phyloP scores from a whole-genome alignment of 1,140 invertebrate species.

The Drosophila gunungcola region DNA sequence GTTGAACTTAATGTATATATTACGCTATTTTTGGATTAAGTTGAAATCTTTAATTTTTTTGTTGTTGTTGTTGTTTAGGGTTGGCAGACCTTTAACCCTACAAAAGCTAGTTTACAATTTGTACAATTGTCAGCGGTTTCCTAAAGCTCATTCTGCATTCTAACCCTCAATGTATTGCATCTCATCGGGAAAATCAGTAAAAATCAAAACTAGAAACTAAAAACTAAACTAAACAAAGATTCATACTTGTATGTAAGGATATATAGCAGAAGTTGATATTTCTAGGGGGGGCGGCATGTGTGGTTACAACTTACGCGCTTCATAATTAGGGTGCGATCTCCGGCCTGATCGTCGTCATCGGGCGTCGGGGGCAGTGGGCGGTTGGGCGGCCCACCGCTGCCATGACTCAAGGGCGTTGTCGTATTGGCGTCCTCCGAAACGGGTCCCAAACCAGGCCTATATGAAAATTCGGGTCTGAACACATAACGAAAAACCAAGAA shows the following conservation, averaged over 20 bases:
- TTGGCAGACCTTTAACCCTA: constrained; percentile 65
- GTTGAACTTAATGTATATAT: constrained; percentile 34
- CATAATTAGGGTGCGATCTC: constrained; percentile 95
- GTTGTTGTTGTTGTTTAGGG: constrained; percentile 4
- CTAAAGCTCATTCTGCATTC: constrained; percentile 12
- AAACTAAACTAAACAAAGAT: constrained; percentile 64
- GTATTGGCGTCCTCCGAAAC: constrained; percentile 85
- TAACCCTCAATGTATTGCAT: constrained; percentile 19
- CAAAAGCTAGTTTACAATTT: constrained; percentile 73
- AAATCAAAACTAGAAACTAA: constrained; percentile 55
- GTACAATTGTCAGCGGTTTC: constrained; percentile 51
- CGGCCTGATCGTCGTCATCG: constrained; percentile 90
- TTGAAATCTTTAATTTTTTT: constrained; percentile 36
- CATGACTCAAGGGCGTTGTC: constrained; percentile 84
- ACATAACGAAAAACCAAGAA: constrained; percentile 78
- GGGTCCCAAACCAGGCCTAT: constrained; percentile 90
- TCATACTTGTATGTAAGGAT: constrained; percentile 19
- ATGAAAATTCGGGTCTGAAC: constrained; percentile 93
- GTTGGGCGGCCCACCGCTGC: constrained; percentile 92
- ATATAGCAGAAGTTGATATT: constrained; percentile 9
- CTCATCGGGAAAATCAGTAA: constrained; percentile 27
- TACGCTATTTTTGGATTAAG: constrained; percentile 38
- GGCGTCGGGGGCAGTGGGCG: constrained; percentile 97
- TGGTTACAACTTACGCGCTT: constrained; percentile 89
- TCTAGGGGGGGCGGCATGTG: not conserved